Base-by-base conservation (phyloP, 2,888 invertebrate genomes). In the Patella pellucida region DNA sequence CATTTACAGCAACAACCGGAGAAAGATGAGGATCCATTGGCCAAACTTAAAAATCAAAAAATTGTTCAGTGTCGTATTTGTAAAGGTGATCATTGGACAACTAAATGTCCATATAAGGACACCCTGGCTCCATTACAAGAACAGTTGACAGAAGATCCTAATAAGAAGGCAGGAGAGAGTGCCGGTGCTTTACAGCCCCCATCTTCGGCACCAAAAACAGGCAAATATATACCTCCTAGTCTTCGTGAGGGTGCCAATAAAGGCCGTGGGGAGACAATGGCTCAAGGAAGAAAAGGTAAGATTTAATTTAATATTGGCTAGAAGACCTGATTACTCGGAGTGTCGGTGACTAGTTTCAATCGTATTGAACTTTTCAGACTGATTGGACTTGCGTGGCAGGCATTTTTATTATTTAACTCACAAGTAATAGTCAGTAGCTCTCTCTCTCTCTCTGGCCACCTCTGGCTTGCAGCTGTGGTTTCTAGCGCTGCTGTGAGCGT, bases 51-150 rank as follows among this genome's bases (percentile, higher is more conserved):
- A 80, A 90, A 87, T 68, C 96, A 96, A 78, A 90, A 90, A 82
- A 84, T 89, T 79, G 90, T 91, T 81, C 84, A 90, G 76, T 91
- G 91, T 87, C 85, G 92, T 85, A 89, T 92, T 83, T 87, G 92
- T 90, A 90, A 92, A 83, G 90, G 98, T 74, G 98, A 98, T 89
- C 99, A 99, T 93, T 99, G 98, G 98, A 98, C 98, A 54, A 95
- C 97, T 67, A 96, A 96, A 89, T 99, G 99, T 93, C 99, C 99
- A 0, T 99, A 96, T 94, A 98, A 97, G 92, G 97, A 98, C 87
- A 96, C 96, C 1, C 94, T 92, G 19, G 90, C 90, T 19, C 90
- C 92, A 3, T 84, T 92, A 15, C 90, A 91, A 82, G 90, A 88
- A 78, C 83, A 82, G 23, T 77, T 84, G 79, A 80, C 81, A 76